phyloP scores from a whole-genome alignment of 2,888 invertebrate genomes.

The Arctia plantaginis region DNA sequence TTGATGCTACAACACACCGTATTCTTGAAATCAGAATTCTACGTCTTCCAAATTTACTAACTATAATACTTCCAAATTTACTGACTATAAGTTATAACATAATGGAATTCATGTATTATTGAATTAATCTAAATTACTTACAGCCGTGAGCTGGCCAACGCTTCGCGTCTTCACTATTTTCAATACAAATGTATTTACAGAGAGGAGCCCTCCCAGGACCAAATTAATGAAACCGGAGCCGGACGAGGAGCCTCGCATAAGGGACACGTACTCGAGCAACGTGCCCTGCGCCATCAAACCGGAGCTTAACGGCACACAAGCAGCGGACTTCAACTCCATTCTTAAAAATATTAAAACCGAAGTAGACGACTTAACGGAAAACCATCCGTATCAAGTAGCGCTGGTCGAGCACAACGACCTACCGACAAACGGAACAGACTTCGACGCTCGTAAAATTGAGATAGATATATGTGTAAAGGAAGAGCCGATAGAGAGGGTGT shows the following conservation, averaged over 20 bases:
- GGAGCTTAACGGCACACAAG: neutral
- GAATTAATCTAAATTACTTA: too few relatives aligned
- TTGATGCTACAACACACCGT: too few relatives aligned
- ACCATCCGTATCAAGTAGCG: slow-evolving; percentile 3
- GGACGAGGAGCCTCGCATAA: neutral
- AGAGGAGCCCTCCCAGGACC: neutral
- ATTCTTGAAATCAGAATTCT: too few relatives aligned
- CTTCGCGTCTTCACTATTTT: neutral
- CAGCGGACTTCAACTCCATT: neutral
- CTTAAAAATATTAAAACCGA: slow-evolving; percentile 5
- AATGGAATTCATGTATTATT: too few relatives aligned
- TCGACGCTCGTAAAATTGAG: neutral
- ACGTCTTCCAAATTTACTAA: too few relatives aligned
- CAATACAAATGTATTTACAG: neutral
- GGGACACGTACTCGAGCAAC: neutral
- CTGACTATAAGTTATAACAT: too few relatives aligned
- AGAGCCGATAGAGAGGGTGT: neutral
- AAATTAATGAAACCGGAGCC: neutral
- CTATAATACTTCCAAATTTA: too few relatives aligned
- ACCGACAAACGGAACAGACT: neutral
- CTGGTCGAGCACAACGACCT: neutral
- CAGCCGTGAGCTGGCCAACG: too few relatives aligned
- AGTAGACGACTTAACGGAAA: slow-evolving; percentile 24
- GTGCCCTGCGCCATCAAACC: neutral
- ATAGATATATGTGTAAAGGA: neutral